These are phyloP conservation scores for Pachyuromys duprasi DNA, from an alignment of 2,797 vertebrate species.

Conservation along the genomic window DNA sequence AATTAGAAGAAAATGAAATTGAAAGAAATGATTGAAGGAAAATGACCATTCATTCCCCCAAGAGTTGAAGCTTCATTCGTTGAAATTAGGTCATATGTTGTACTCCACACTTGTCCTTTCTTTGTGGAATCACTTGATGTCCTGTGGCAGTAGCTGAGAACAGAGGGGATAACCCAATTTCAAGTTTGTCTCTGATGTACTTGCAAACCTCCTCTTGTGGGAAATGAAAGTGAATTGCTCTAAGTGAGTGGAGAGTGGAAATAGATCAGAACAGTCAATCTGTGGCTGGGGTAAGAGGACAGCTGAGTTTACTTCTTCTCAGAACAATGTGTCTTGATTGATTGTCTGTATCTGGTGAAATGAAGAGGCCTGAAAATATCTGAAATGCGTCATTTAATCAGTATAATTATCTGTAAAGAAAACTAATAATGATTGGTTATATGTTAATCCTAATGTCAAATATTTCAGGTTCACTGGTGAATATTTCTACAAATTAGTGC, in stretches of 20 bases:
- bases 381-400: slow-evolving; percentile 54
- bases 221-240: slow-evolving; percentile 69
- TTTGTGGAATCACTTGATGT: slow-evolving; percentile 9
- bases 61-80: slow-evolving; percentile 2
- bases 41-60: background rate
- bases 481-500: background rate
- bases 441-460: slow-evolving; percentile 5
- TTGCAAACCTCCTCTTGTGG: slow-evolving; percentile 51
- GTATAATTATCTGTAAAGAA: background rate
- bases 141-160: slow-evolving; percentile 54
- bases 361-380: background rate
- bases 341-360: slow-evolving; percentile 54
- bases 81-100: slow-evolving; percentile 33
- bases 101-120: background rate
- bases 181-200: slow-evolving; percentile 64
- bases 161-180: slow-evolving; percentile 74
- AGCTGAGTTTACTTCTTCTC: slow-evolving; percentile 60
- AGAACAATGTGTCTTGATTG: slow-evolving; percentile 60
- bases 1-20: slow-evolving; percentile 56
- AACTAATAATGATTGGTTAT: background rate
- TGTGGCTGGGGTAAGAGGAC: slow-evolving; percentile 34
- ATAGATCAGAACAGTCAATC: slow-evolving; percentile 64
- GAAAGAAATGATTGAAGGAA: slow-evolving; percentile 29
- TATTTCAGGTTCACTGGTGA: background rate
- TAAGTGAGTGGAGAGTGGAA: slow-evolving; percentile 72